Base-by-base conservation (phyloP, 2,113 vertebrate genomes). In the Anolis sagrei region DNA sequence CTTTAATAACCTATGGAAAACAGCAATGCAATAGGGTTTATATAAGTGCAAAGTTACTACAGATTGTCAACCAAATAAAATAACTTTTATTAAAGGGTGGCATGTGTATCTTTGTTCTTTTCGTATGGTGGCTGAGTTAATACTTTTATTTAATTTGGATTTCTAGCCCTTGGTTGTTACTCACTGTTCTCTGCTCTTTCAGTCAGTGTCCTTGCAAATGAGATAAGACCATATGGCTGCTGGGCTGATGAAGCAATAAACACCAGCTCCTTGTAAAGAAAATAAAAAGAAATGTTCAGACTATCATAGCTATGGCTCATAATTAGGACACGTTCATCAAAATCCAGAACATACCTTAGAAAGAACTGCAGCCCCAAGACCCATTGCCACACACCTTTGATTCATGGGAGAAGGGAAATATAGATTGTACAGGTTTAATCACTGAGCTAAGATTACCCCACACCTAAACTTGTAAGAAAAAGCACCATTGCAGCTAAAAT, bases 401-500 rank as follows among this genome's bases (percentile, higher is more conserved):
- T n/a, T 0, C 11, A 80, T 70, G 1, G 9, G 1, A 82, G 19
- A 88, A 4, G 3, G 39, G 44, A 91, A 90, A 0, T 5, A 49
- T 54, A 79, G 82, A 0, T 51, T 76, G 1, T 13, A 58, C 0
- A 78, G 0, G 0, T 91, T 91, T 93, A 89, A 85, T 73, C 81
- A 69, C 19, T 79, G 83, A 89, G 74, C 10, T 83, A 6, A 70
- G 32, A 85, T 68, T 27, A 88, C 36, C 85, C 4, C 79, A 32
- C 88, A 3, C n/a, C 68, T 86, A 86, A 83, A 27, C 54, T 69
- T 89, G 18, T 69, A 87, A 89, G 34, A 76, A 90, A 82, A 0
- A 69, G 16, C 69, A 36, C 3, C n/a, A 82, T 86, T 77, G 82
- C 1, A 89, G 23, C 13, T 88, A 8, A 82, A 89, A 80, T 82